These are phyloP conservation scores for Margarornis squamiger DNA, from an alignment of 2,797 vertebrate genomes.

Conservation along the genomic window DNA sequence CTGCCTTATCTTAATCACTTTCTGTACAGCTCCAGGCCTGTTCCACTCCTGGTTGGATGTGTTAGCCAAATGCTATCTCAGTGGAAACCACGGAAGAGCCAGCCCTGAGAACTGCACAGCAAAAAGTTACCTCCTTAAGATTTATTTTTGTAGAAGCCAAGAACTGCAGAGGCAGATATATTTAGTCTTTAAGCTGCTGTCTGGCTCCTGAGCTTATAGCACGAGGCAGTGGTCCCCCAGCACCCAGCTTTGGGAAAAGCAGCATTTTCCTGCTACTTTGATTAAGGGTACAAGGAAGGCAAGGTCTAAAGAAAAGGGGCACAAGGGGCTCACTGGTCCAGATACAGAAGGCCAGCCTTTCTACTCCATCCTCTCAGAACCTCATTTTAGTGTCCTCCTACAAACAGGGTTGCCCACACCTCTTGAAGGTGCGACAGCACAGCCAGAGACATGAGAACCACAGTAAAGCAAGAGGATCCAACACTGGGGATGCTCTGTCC, in stretches of 20 bases:
- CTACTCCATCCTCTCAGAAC: neutral
- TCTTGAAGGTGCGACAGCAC: neutral
- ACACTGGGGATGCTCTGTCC: neutral
- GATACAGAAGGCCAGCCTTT: neutral
- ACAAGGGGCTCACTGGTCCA: neutral
- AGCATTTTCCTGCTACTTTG: neutral
- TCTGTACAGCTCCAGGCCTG: constrained; percentile 50
- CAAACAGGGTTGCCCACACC: neutral
- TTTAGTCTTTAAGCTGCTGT: neutral
- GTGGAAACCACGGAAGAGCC: constrained; percentile 9
- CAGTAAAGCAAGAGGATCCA: neutral
- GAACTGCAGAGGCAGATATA: constrained; percentile 2
- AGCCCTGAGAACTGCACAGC: neutral
- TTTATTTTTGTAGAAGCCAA: constrained; percentile 34
- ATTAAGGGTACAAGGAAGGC: neutral
- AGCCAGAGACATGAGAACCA: neutral
- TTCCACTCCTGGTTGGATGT: constrained; percentile 6
- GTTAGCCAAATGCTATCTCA: constrained; percentile 45
- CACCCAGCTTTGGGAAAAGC: neutral
- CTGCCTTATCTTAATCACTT: constrained; percentile 67
- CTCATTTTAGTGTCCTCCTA: neutral
- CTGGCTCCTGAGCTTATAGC: neutral
- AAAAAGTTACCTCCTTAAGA: neutral
- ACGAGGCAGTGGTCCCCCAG: neutral
- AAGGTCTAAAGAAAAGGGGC: neutral